A percentile compares a stretch with the other conserved stretches of the same genome.
Evolutionary conservation across 2,888 invertebrate genomes (phyloP).

Genomic region (Chamaedrilus cognettii): DNA sequence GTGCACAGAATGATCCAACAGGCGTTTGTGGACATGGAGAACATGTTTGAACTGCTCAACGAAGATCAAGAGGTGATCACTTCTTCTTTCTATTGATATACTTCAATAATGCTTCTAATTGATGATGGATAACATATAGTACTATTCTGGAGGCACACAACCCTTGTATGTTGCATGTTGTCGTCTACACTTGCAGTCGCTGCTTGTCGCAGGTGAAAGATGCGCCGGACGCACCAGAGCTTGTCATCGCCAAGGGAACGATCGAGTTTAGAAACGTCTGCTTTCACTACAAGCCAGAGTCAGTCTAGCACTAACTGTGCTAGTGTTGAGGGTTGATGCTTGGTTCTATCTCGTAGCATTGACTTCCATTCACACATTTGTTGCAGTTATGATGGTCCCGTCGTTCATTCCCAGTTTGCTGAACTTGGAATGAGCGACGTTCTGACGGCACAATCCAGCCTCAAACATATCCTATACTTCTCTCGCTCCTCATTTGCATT

Average conservation of each 20-base stretch:
- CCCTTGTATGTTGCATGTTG: neutral
- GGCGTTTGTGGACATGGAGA: constrained; percentile 99
- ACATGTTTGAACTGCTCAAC: constrained; percentile 94
- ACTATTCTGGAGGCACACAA: neutral
- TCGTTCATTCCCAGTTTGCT: too few species aligned
- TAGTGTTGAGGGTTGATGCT: too few species aligned
- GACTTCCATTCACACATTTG: too few species aligned
- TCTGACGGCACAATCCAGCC: too few species aligned
- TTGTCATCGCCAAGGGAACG: constrained; percentile 67
- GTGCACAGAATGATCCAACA: constrained; percentile 86
- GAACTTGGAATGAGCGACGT: too few species aligned
- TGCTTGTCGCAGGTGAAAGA: constrained; percentile 63
- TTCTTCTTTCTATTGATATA: neutral
- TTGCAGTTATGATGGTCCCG: too few species aligned
- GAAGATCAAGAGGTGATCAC: constrained; percentile 80
- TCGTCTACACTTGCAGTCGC: neutral
- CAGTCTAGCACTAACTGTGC: constrained; percentile 33
- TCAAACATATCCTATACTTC: too few species aligned
- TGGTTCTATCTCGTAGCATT: too few species aligned
- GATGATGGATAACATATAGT: neutral
- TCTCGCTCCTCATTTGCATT: neutral
- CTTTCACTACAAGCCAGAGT: constrained; percentile 73
- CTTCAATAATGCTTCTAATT: neutral
- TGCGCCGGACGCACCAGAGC: constrained; percentile 74
- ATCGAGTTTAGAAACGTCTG: constrained; percentile 89